Percentiles rank a stretch among this genome's conserved stretches.
phyloP scores from a whole-genome alignment of 2,113 vertebrate genomes.

The Rhinopomastus cyanomelas region DNA sequence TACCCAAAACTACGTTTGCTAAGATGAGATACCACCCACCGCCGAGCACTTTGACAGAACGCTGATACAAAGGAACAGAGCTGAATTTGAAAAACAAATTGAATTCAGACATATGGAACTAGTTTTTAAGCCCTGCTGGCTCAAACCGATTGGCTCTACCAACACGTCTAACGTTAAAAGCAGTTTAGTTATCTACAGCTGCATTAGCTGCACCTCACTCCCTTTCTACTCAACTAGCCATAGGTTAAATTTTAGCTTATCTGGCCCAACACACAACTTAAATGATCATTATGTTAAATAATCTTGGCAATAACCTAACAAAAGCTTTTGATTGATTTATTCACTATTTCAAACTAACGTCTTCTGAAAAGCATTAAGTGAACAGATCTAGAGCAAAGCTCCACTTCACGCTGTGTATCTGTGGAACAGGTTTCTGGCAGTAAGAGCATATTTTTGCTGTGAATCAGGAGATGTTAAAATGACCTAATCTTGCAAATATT shows the following conservation, averaged over 20 bases:
- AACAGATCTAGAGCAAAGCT: background rate
- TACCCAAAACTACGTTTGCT: background rate
- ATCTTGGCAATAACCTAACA: background rate
- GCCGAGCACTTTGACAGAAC: background rate
- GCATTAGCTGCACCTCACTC: background rate
- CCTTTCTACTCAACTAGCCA: constrained; percentile 13
- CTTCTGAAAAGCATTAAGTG: background rate
- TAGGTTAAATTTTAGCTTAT: constrained; percentile 2
- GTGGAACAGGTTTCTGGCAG: background rate
- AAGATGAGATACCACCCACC: constrained; percentile 6
- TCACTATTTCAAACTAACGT: background rate
- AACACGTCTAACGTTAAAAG: background rate
- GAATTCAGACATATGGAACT: constrained; percentile 58
- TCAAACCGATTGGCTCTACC: constrained; percentile 8
- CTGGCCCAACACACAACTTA: background rate
- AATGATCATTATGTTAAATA: background rate
- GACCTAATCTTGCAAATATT: constrained; percentile 21
- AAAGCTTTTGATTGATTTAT: background rate
- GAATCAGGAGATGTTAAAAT: constrained; percentile 35
- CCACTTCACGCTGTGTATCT: background rate
- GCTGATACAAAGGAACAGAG: background rate
- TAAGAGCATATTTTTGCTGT: background rate
- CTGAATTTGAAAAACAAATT: constrained; percentile 37
- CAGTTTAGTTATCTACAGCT: background rate
- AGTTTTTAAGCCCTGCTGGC: constrained; percentile 19